A percentile compares a stretch with the other conserved stretches of the same genome.
These are phyloP conservation scores for Tiphia femorata DNA, from an alignment of 2,888 invertebrate species.

Conservation along the genomic window DNA sequence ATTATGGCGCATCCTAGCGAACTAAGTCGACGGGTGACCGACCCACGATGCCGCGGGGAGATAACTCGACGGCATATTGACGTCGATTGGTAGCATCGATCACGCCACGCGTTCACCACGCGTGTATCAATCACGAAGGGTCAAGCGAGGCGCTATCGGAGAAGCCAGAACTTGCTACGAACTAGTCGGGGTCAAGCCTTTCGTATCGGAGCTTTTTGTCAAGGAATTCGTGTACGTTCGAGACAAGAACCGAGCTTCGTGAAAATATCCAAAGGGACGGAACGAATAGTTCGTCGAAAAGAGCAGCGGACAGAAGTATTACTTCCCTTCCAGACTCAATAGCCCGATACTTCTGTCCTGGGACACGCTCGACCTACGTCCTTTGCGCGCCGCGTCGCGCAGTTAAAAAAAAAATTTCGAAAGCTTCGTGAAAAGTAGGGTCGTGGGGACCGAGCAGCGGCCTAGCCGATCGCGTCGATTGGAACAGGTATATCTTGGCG, in stretches of 20 bases:
- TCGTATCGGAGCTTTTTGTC: slow-evolving; percentile 30
- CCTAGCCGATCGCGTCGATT: no score
- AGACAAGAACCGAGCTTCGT: slow-evolving; percentile 45
- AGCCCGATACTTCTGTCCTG: no score
- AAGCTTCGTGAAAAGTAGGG: no score
- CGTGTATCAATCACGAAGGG: slow-evolving; percentile 67
- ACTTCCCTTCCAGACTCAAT: no score
- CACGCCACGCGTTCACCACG: slow-evolving; percentile 56
- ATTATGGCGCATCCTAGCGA: slow-evolving; percentile 16
- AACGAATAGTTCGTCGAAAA: no score
- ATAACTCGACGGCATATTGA: slow-evolving; percentile 63
- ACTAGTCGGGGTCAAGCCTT: background rate
- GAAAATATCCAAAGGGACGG: no score
- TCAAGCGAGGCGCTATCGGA: slow-evolving; percentile 52
- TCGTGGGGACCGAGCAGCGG: no score
- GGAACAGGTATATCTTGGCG: no score
- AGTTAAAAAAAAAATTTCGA: no score
- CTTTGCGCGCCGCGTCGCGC: no score
- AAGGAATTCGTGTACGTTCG: slow-evolving; percentile 36
- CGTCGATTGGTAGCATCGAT: slow-evolving; percentile 66
- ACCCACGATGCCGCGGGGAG: slow-evolving; percentile 44
- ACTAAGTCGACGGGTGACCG: slow-evolving; percentile 42
- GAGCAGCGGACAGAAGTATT: no score
- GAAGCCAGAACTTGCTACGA: slow-evolving; percentile 4
- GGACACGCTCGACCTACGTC: no score